Evolutionary conservation across 2,113 vertebrate species (phyloP).

Genomic region (Dicerorhinus sumatrensis): DNA sequence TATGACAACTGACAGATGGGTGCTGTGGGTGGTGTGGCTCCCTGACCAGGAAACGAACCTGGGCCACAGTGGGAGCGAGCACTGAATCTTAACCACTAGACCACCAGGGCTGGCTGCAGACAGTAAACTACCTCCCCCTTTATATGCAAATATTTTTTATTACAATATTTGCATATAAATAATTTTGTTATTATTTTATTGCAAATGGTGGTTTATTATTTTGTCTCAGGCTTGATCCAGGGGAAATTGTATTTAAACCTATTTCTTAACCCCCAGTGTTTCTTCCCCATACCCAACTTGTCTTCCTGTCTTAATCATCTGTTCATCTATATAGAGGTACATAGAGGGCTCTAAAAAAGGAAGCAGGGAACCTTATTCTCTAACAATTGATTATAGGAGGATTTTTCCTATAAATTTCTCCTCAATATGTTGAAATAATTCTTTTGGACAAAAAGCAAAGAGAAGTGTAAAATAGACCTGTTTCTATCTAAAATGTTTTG

Average conservation of each 20-base stretch:
- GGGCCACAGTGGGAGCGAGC: too few relatives aligned
- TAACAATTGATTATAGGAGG: neutral
- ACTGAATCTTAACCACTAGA: too few relatives aligned
- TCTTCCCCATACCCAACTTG: neutral
- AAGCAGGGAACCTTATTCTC: neutral
- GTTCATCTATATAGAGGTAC: neutral
- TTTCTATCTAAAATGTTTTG: neutral
- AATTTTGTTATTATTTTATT: neutral
- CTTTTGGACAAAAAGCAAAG: neutral
- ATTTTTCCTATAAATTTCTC: neutral
- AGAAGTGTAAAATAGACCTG: neutral
- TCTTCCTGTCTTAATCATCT: neutral
- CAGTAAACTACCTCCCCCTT: neutral
- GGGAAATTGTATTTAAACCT: neutral
- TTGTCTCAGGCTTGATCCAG: neutral
- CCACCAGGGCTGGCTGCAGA: neutral
- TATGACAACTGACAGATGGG: too few relatives aligned
- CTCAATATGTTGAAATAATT: neutral
- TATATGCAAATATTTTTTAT: slow-evolving; percentile 15
- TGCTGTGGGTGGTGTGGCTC: too few relatives aligned
- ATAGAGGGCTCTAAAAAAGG: neutral
- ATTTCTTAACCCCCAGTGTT: neutral
- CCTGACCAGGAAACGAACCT: too few relatives aligned
- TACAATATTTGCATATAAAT: neutral
- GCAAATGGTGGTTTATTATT: neutral